Base-by-base conservation (phyloP, 2,888 invertebrate genomes). In the Lumbricus terrestris region DNA sequence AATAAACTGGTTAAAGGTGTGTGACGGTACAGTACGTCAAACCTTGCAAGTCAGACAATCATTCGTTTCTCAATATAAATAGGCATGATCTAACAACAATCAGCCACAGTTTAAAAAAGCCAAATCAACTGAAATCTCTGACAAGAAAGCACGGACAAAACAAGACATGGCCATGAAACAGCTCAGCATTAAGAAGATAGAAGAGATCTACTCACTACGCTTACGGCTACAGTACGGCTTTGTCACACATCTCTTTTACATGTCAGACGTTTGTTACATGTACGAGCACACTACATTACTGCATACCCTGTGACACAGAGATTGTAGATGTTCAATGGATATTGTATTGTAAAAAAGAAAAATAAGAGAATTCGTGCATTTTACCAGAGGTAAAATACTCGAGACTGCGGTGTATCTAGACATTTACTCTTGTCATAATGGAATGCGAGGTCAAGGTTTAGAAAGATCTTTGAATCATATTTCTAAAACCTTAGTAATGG, bases 261-360 rank as follows among this genome's bases (percentile, higher is more conserved):
- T 85, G 35, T 35, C 88, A 88, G 35, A 38, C 88, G 47, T 88
- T 0, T 88, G 33, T 88, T 88, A 88, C 37, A 20, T 40, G 37
- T 23, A 40, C 33, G 23, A 88, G n/a, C 18, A 88, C 33, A 34
- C 33, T 88, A 88, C 20, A 37, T 88, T n/a, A 34, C 20, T 88
- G 33, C 33, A 35, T 85, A 85, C 85, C 85, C 35, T 35, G 85
- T 35, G 11, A 69, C 69, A n/a, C 69, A 69, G 29, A 69, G 29
- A n/a, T 69, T 69, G 69, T 69, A 69, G 69, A 69, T 69, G 69
- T 69, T 69, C 1, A 13, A 69, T 69, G n/a, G 69, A 69, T 69
- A 69, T 69, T 69, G 29, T 69, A 69, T 69, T 69, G 47, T 47
- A 69, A 69, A 69, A 69, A 69, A 69, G 69, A n/a, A n/a, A 69